Evolutionary conservation across 2,113 vertebrate species (phyloP), one percentile per base, ranked within the genome.

Genomic region (Prionailurus viverrinus): DNA sequence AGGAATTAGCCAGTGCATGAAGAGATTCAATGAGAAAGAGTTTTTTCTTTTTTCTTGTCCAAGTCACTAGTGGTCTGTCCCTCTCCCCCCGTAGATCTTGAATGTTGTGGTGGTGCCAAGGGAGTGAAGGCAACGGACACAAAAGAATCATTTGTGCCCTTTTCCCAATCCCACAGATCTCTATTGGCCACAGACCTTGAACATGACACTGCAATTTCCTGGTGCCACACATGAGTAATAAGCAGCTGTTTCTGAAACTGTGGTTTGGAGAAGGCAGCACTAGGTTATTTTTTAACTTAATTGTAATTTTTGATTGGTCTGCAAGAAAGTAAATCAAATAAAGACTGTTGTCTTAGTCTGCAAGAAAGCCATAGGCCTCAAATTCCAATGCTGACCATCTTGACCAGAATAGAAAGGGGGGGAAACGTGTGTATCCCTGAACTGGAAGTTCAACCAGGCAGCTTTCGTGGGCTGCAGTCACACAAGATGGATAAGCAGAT

Each of bases 221-320:
- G 97, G 97, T 97, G 98, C 98, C 98, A 97, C 97, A 97, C 97
- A 98, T 96, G 97, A 97, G 97, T 97, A 97, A 98, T 97, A 97
- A 98, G 97, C 97, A 98, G 98, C 98, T 97, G 97, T 92, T 97
- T 97, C 97, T 97, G 90, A 97, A 97, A 88, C 92, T 97, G 97
- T 97, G 98, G 98, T 98, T 97, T 98, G 98, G 95, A 97, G 91
- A 96, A 98, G 94, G 91, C 96, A 98, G 81, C 94, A 69, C 91
- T 96, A 89, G 96, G 96, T 94, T 97, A 98, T 98, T 98, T 98
- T 97, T 97, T 97, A 97, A 96, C 96, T 97, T 97, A 97, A 97
- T 97, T 97, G 95, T 98, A 96, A 98, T 98, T 97, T 98, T 98
- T 96, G 97, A 97, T 98, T 98, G 97, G 96, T 98, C 92, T 97